Base-by-base conservation (phyloP, 2,888 invertebrate species). In the Ochropleura leucogaster region DNA sequence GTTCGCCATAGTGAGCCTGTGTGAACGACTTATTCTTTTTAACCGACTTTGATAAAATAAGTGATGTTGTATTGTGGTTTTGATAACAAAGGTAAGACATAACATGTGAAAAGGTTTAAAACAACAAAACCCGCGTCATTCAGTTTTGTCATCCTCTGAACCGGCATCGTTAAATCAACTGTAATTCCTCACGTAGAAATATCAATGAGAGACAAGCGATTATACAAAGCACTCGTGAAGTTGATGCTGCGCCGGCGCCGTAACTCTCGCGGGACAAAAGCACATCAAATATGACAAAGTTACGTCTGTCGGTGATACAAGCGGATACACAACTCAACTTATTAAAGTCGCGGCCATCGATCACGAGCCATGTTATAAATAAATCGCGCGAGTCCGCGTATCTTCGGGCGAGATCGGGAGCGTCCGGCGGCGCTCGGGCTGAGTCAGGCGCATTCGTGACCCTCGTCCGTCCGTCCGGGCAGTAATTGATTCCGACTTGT, bases 401-500 rank as follows among this genome's bases (percentile, higher is more conserved):
- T 85, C 84, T 72, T 69, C 77, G 80, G 80, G 16, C 16, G 55
- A 72, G 79, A 87, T 86, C 86, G 80, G 72, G 68, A 46, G 73
- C 69, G 77, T 72, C 67, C 86, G 79, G 57, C 74, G 71, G 68
- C 46, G 67, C 62, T 74, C 86, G 87, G 62, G 51, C 40, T 62
- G 57, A 47, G 67, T 71, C 86, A 80, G 67, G 67, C 72, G 66
- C 53, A 60, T 79, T 84, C 87, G 78, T 84, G 86, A 80, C 80
- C 88, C 80, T 81, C 77, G 77, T 85, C 78, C 77, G 76, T 76
- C 76, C 80, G 66, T 70, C 75, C 84, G 73, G 20, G 66, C 74
- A 80, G 82, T 87, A 87, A 87, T 87, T 85, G 85, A 87, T 87
- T 87, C 88, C 77, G 87, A 87, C 87, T 85, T 77, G 87, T 81